Base-by-base conservation (phyloP, 2,113 vertebrate species). In the Austrofundulus limnaeus region DNA sequence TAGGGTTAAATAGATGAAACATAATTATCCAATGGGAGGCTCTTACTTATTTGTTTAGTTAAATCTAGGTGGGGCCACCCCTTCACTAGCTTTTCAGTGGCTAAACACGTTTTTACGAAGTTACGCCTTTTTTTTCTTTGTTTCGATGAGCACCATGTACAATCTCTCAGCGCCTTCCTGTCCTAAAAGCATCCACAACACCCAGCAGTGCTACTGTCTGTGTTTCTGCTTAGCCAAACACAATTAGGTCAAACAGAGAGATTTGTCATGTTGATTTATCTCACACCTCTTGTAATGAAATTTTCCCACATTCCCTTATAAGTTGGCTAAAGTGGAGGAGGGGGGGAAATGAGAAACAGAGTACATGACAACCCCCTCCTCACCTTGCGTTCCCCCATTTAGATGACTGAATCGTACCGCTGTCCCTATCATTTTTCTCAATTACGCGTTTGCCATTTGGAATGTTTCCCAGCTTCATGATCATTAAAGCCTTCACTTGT, bases 211-310 rank as follows among this genome's bases (percentile, higher is more conserved):
- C 37, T 48, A 23, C 21, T 13, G 31, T 74, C 69, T 62, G 20
- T 59, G 66, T 82, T 89, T 90, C 72, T 85, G 79, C 81, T 79
- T 79, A 75, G 80, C 59, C 54, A 81, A 90, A 91, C 84, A 85
- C 88, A 90, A 90, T 90, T 87, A 86, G 71, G 72, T 68, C 28
- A 46, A 81, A 61, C 66, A 1, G 55, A 67, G 68, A 84, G 72
- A 87, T 93, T 89, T 56, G 70, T 92, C 89, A 88, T 70, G 67
- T 79, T 89, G 85, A 92, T 91, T 90, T 81, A 90, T 90, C 78
- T 75, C 52, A 14, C 61, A 42, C 38, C 61, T 83, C 80, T 78
- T 75, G 66, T 85, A 84, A 91, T 90, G 85, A 84, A 88, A 87
- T 90, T 85, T 89, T 64, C 63, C 78, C 78, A 81, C 81, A 68